Evolutionary conservation across 2,888 invertebrate genomes (phyloP).

Genomic region (Caenorhabditis zanzibari): DNA sequence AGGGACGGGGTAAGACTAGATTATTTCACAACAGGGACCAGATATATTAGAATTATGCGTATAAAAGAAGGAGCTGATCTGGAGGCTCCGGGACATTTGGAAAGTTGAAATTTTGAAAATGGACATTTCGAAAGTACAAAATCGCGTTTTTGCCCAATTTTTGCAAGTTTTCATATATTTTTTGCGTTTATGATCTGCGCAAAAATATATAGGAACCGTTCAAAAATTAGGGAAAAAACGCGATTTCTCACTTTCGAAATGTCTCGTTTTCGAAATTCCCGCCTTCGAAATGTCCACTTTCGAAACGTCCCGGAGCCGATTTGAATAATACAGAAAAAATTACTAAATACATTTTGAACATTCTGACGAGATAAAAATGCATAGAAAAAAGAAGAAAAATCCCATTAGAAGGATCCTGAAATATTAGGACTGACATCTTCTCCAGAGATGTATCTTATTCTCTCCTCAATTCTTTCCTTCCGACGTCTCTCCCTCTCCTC

Average conservation of each 20-base stretch:
- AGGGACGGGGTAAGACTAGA: slow-evolving; percentile 39
- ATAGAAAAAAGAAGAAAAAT: not conserved
- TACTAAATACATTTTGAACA: slow-evolving; percentile 10
- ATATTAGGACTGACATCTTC: slow-evolving; percentile 50
- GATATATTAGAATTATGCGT: slow-evolving; percentile 14
- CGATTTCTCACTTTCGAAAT: too few relatives aligned
- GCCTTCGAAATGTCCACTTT: too few relatives aligned
- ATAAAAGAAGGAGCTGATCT: not conserved
- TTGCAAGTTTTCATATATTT: too few relatives aligned
- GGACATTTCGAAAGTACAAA: too few relatives aligned
- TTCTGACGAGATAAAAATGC: not conserved
- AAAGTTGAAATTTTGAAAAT: not conserved
- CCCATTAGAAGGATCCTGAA: slow-evolving; percentile 41
- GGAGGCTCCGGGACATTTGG: not conserved
- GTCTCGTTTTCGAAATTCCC: too few relatives aligned
- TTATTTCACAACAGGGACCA: slow-evolving; percentile 24
- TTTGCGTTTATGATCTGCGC: too few relatives aligned
- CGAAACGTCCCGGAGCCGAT: too few relatives aligned
- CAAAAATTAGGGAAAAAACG: not conserved
- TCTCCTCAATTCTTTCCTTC: slow-evolving; percentile 67
- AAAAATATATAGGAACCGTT: too few relatives aligned
- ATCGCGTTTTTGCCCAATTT: too few relatives aligned
- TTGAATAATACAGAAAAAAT: not conserved
- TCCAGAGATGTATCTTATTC: slow-evolving; percentile 62
- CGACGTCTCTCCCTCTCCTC: slow-evolving; percentile 67